These are phyloP conservation scores for Borostomias antarcticus DNA, from an alignment of 2,797 vertebrate genomes.

Conservation along the genomic window DNA sequence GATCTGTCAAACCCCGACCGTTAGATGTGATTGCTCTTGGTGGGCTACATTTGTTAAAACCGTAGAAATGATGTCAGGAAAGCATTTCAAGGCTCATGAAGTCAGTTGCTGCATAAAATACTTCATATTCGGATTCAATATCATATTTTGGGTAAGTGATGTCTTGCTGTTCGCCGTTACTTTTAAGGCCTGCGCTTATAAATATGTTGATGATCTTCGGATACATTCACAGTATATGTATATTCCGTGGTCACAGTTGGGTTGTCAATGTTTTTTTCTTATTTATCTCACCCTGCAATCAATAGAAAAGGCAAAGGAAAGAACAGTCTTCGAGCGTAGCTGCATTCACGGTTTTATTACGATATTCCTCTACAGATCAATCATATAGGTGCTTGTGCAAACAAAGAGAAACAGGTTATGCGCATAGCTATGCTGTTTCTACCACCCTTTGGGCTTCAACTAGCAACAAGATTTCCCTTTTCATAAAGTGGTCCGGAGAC, in stretches of 20 bases:
- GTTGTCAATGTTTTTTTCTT: not conserved
- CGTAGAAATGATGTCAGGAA: slow-evolving; percentile 89
- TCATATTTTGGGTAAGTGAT: slow-evolving; percentile 98
- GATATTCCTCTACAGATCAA: no score
- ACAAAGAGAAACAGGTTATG: not conserved
- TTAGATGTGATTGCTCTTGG: slow-evolving; percentile 50
- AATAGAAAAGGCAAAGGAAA: not conserved
- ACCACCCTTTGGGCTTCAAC: not conserved
- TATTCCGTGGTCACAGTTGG: not conserved
- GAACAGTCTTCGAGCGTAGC: not conserved
- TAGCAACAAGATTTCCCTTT: not conserved
- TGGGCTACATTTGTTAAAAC: slow-evolving; percentile 42
- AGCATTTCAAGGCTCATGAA: slow-evolving; percentile 98
- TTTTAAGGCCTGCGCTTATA: not conserved
- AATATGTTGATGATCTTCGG: not conserved
- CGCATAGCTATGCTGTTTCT: no score
- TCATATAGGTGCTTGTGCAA: not conserved
- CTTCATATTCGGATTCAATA: slow-evolving; percentile 98
- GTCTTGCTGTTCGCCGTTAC: not conserved
- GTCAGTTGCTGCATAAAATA: slow-evolving; percentile 99
- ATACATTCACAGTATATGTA: not conserved
- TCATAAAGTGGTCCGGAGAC: not conserved
- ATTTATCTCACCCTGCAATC: not conserved
- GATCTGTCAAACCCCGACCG: slow-evolving; percentile 38
- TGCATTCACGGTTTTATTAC: not conserved